Conservation (phyloP, 2,888 invertebrate genomes). For the Sesia apiformis region DNA sequence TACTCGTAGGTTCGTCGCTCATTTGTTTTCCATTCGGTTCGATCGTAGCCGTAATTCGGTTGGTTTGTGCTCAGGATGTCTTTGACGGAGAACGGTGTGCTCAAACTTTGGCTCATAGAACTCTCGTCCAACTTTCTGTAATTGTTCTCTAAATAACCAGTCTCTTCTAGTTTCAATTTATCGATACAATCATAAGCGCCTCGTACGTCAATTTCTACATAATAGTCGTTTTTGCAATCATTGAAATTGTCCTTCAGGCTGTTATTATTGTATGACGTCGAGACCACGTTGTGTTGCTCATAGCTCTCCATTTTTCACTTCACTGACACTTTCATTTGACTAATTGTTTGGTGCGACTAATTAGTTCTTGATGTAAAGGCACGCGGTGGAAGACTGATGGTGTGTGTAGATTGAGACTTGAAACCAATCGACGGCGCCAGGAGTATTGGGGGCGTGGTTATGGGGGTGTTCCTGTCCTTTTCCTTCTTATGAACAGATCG, state of each 20-base stretch:
- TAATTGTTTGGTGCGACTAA: conserved; percentile 34
- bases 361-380: conserved; percentile 35
- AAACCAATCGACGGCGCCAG: conserved; percentile 55
- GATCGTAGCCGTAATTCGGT: conserved; percentile 39
- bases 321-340: conserved; percentile 30
- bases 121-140: conserved; percentile 39
- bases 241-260: conserved; percentile 44
- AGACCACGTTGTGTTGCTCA: conserved; percentile 55
- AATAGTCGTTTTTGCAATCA: conserved; percentile 43
- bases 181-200: conserved; percentile 15
- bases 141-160: conserved; percentile 24
- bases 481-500: conserved; percentile 13
- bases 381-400: conserved; percentile 61
- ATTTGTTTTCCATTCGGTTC: conserved; percentile 48
- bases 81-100: conserved; percentile 61
- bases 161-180: conserved; percentile 24
- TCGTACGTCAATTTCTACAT: conserved; percentile 19
- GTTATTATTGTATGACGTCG: conserved; percentile 50
- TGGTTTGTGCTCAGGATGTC: conserved; percentile 58
- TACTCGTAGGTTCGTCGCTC: conserved; percentile 41
- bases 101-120: conserved; percentile 24
- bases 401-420: conserved; percentile 36
- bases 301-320: conserved; percentile 46
- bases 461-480: conserved; percentile 20
- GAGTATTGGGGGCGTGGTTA: conserved; percentile 46